phyloP scores from a whole-genome alignment of 2,797 vertebrate species.

The Chiroxiphia lanceolata region DNA sequence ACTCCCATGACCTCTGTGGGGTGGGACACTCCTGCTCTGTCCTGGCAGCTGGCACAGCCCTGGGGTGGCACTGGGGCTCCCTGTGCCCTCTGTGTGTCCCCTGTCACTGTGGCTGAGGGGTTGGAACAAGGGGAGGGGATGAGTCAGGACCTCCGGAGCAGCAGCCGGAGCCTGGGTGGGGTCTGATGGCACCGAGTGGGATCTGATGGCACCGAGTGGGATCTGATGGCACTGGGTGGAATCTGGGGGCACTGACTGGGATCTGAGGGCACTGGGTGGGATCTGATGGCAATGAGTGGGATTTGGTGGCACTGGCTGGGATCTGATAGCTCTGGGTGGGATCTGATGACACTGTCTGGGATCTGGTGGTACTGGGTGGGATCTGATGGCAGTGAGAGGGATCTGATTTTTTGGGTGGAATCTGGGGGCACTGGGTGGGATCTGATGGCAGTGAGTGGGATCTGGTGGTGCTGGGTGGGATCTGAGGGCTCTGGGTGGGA shows the following conservation, averaged over 20 bases:
- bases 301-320: neutral
- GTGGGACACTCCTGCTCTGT: neutral
- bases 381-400: neutral
- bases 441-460: neutral
- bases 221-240: neutral
- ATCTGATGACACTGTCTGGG: no score
- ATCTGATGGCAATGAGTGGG: no score
- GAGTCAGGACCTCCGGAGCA: no score
- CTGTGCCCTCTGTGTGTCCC: neutral
- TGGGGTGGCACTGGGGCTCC: neutral
- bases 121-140: rapidly evolving
- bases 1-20: no score
- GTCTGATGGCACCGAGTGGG: no score
- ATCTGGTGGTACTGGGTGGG: no score
- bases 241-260: neutral
- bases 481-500: no score
- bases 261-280: neutral
- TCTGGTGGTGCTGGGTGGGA: no score
- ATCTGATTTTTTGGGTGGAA: neutral
- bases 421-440: no score
- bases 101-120: neutral
- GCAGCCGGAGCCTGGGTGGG: neutral
- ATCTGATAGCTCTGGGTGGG: neutral
- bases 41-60: neutral
- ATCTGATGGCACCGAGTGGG: neutral